phyloP scores from a whole-genome alignment of 2,797 vertebrate species.

The Coreius guichenoti region DNA sequence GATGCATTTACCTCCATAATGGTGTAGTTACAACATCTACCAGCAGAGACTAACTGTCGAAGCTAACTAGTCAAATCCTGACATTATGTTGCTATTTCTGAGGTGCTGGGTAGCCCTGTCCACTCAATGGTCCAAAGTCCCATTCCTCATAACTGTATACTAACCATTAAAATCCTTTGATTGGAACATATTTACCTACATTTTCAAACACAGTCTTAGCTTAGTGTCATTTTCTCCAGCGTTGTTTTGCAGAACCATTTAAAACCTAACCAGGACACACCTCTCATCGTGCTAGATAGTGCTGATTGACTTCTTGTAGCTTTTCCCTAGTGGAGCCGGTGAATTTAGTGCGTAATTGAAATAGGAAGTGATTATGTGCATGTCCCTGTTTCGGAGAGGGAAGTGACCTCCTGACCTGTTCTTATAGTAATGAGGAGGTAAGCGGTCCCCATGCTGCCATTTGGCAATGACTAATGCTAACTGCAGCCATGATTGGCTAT shows the following conservation, averaged over 20 bases:
- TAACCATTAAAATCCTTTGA: background rate
- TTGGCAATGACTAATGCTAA: conserved; percentile 65
- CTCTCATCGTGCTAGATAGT: background rate
- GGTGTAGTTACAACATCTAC: background rate
- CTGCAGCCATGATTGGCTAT: conserved; percentile 59
- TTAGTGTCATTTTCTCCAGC: background rate
- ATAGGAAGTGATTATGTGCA: conserved; percentile 15
- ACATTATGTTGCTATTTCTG: background rate
- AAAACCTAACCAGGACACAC: background rate
- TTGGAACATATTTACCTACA: background rate
- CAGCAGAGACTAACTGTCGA: background rate
- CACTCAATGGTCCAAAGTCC: background rate
- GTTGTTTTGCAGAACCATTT: background rate
- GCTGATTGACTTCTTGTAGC: background rate
- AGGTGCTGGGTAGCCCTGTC: background rate
- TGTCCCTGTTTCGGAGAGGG: conserved; percentile 13
- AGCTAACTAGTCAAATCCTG: background rate
- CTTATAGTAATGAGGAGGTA: conserved; percentile 54
- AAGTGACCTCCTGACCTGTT: conserved; percentile 65
- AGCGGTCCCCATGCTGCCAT: conserved; percentile 43
- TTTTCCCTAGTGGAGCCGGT: background rate
- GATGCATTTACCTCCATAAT: background rate
- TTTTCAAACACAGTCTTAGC: background rate
- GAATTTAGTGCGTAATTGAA: conserved; percentile 16
- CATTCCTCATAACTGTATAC: background rate